Evolutionary conservation across 1,140 invertebrate species (phyloP), one percentile per base, ranked within the genome.

Genomic region (Adelges cooleyi): DNA sequence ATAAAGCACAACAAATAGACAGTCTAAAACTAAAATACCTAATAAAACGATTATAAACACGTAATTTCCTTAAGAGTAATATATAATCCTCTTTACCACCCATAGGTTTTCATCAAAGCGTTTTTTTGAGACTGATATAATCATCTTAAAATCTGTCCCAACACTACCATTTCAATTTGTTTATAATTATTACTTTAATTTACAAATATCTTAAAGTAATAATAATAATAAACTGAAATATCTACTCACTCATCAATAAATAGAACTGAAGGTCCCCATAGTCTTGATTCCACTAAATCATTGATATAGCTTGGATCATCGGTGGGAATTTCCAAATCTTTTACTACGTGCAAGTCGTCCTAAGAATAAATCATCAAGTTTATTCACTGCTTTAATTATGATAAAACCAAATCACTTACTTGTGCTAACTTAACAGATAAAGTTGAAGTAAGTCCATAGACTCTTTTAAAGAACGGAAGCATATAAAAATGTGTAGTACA

Each of bases 231-330:
- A 66, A 18, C 66, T 49, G 33, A 53, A 44, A 67, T 52, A 68
- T 17, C 65, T 68, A 79, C 83, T 80, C 82, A 90, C 87, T 84
- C 84, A 77, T 98, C 92, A 50, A 98, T 81, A 78, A 98, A 87
- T 0, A 98, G 77, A 27, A 95, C 90, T n/a, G 93, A 95, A 36
- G 92, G 86, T 38, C 95, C 95, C 95, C 95, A 99, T 72, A 86
- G 84, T 71, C 95, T 82, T 54, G 82, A 77, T 69, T 90, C 84
- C 18, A 90, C 82, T 22, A 98, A 75, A 69, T 94, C 83, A 70
- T 84, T 75, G 2, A 99, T 75, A 72, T 83, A 96, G 71, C 82
- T 76, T 5, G 85, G 78, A 71, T 96, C 87, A 48, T 87, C 81
- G n/a, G 84, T 82, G 9, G 93, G 90, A 69, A 98, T 80, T 67